Evolutionary conservation across 2,888 invertebrate genomes (phyloP), one percentile per base, ranked within the genome.

Genomic region (Pseudanteris insignis): DNA sequence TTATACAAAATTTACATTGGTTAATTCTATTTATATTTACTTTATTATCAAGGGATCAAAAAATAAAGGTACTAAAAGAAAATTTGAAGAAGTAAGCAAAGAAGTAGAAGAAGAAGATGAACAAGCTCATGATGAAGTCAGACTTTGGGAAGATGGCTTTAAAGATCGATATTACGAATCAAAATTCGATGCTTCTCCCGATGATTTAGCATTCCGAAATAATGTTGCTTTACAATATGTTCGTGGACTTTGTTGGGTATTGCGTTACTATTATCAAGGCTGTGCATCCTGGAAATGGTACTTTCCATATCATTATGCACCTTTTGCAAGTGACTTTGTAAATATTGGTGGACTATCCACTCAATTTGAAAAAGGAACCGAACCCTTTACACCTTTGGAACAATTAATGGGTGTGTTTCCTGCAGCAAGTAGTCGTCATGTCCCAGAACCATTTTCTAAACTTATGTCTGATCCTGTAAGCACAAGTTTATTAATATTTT

Each of bases 211-310:
- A 71, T 98, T 98, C 81, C 86, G 88, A 68, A 89, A 92, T 78
- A 89, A 89, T 70, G 96, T 99, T 28, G 96, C 94, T 1, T 83
- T 91, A 37, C 95, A 97, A 76, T 99, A 99, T 83, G 95, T 96
- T 2, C 86, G 91, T 41, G 99, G 99, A 0, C 84, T 99, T 38
- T 96, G 96, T 82, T 99, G 99, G 99, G 99, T 99, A 48, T 83
- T 99, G 15, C 88, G 92, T 68, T 99, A 98, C 83, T 99, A 99
- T 82, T 99, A 99, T 83, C 98, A 98, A 86, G 98, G 99, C 43
- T 99, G 98, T 83, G 93, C 96, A 24, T 95, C 94, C 10, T 99
- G 99, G 99, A 94, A 97, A 82, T 99, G 99, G 99, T 99, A 96
- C 83, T 99, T 95, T 82, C 99, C 99, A 0, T 99, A 96, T 81